These are phyloP conservation scores for Drosophila rubida DNA, from an alignment of 2,888 invertebrate genomes.

Conservation along the genomic window DNA sequence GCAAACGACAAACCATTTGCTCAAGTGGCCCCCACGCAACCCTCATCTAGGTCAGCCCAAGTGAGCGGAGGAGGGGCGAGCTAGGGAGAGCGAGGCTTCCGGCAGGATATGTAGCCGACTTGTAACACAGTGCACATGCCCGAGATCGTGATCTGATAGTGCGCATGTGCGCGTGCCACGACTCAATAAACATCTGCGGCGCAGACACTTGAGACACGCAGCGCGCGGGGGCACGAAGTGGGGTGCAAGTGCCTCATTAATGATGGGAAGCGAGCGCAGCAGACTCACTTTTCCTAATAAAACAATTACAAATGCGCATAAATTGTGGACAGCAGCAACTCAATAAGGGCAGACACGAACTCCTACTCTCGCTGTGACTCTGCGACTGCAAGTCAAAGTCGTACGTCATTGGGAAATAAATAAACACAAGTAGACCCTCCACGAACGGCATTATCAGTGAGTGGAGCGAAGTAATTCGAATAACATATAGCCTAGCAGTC, in stretches of 20 bases:
- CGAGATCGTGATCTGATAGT: conserved; percentile 41
- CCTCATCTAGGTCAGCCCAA: conserved; percentile 9
- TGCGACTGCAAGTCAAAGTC: background rate
- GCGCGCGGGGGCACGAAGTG: conserved; percentile 23
- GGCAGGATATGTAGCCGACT: conserved; percentile 53
- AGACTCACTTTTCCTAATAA: conserved; percentile 53
- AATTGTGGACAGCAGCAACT: conserved; percentile 44
- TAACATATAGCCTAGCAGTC: conserved; percentile 1
- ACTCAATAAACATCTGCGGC: conserved; percentile 54
- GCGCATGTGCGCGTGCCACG: conserved; percentile 74
- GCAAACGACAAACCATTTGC: conserved; percentile 47
- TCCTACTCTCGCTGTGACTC: background rate
- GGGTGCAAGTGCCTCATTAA: conserved; percentile 66
- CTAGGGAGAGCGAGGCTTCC: conserved; percentile 37
- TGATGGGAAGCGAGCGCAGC: conserved; percentile 61
- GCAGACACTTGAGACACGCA: conserved; percentile 21
- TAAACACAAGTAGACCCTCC: conserved; percentile 36
- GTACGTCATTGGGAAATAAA: conserved; percentile 37
- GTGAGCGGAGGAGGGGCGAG: background rate
- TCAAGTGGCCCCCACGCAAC: conserved; percentile 33
- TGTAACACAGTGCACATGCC: conserved; percentile 1
- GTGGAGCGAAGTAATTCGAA: conserved; percentile 9
- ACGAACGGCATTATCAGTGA: conserved; percentile 14
- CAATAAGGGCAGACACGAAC: conserved; percentile 43
- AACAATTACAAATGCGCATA: conserved; percentile 74